A percentile compares a stretch with the other conserved stretches of the same genome.
Evolutionary conservation across 2,113 vertebrate genomes (phyloP).

Genomic region (Chaenogobius annularis): DNA sequence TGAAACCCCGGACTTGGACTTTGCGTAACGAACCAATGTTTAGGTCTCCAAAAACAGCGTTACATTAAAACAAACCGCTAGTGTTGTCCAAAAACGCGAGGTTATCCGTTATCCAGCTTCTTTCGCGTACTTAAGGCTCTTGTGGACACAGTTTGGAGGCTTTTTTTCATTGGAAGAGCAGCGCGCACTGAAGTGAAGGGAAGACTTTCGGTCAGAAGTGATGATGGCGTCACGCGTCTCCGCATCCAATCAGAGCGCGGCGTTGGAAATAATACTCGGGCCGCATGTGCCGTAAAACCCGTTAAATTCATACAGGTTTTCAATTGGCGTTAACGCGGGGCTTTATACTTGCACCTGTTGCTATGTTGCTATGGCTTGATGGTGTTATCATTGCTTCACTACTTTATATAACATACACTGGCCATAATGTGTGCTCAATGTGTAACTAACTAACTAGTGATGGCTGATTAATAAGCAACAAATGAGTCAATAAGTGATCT

Average conservation of each 20-base stretch:
- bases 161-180: neutral
- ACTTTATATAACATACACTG: conserved; percentile 19
- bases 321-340: neutral
- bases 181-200: neutral
- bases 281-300: neutral
- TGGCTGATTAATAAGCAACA: conserved; percentile 31
- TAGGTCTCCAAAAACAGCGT: neutral
- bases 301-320: neutral
- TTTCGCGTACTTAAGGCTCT: conserved; percentile 25
- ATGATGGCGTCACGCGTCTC: conserved; percentile 9
- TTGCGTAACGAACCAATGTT: conserved; percentile 19
- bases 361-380: neutral
- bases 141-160: neutral
- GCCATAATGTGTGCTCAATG: conserved; percentile 36
- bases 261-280: conserved; percentile 5
- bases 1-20: conserved; percentile 46
- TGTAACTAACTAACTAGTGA: conserved; percentile 49
- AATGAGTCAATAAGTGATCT: conserved; percentile 31
- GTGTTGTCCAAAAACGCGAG: conserved; percentile 12
- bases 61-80: neutral
- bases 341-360: neutral
- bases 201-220: neutral
- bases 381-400: neutral
- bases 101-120: conserved; percentile 27
- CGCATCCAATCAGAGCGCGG: conserved; percentile 37